A percentile compares a stretch with the other conserved stretches of the same genome.
Conservation (phyloP, 23 tunicate species). For the Phallusia fumigata region DNA sequence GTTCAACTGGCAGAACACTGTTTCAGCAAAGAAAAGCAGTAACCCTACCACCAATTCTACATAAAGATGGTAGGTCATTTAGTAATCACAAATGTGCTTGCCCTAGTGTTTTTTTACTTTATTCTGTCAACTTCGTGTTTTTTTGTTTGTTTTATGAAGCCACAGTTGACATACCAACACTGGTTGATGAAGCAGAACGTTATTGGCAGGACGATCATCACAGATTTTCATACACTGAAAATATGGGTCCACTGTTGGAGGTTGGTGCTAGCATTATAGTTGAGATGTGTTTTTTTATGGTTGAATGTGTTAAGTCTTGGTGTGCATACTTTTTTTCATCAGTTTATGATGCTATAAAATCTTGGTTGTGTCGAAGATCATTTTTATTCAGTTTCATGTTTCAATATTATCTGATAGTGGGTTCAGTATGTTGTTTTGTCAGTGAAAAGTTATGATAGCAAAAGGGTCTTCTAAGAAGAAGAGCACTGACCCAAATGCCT, state of each 20-base stretch:
- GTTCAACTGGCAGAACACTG: not conserved
- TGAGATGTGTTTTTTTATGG: not conserved
- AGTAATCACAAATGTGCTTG: not conserved
- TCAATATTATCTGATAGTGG: no score
- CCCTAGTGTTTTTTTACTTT: not conserved
- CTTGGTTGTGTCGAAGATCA: no score
- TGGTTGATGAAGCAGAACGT: conserved; percentile 60
- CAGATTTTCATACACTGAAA: conserved; percentile 54
- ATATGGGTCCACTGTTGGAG: conserved; percentile 45
- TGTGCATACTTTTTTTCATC: no score
- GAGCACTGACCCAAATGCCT: not conserved
- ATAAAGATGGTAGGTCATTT: not conserved
- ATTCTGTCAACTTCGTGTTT: conserved; percentile 5
- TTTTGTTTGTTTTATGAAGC: no score
- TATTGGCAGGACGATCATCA: conserved; percentile 80
- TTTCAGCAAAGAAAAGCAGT: conserved; percentile 12
- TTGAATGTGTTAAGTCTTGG: no score
- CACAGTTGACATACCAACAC: not conserved
- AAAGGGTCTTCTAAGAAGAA: not conserved
- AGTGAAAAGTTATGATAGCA: not conserved
- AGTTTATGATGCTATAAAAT: no score
- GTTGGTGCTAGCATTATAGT: not conserved
- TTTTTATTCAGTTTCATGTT: no score
- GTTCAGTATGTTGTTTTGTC: no score
- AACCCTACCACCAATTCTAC: not conserved